Percentiles rank a stretch among this genome's conserved stretches.
Conservation (phyloP, 2,113 vertebrate genomes). For the Holacanthus passer region DNA sequence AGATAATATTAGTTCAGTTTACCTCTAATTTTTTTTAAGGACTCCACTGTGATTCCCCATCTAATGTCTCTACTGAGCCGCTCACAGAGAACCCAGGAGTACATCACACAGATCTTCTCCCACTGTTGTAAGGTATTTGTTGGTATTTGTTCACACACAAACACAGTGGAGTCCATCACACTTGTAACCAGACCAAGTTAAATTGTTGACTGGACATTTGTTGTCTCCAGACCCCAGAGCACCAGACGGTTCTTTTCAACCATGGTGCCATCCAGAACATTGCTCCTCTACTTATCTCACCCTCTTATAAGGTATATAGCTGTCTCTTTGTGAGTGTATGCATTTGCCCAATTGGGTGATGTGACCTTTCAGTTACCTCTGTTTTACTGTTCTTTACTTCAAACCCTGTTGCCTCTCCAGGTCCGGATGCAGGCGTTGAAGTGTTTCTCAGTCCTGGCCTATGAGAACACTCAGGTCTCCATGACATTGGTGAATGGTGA, state of each 20-base stretch:
- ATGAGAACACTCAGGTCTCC: constrained; percentile 98
- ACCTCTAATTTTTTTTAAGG: constrained; percentile 77
- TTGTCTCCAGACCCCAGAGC: constrained; percentile 91
- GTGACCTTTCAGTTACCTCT: background rate
- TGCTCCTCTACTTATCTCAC: constrained; percentile 92
- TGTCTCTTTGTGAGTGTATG: background rate
- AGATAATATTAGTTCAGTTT: background rate
- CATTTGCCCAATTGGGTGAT: background rate
- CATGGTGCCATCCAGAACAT: constrained; percentile 97
- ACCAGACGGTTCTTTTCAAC: constrained; percentile 98
- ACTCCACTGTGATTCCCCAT: constrained; percentile 96
- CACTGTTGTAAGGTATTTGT: constrained; percentile 98
- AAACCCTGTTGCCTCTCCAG: constrained; percentile 74
- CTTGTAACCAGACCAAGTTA: background rate
- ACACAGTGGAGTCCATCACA: background rate
- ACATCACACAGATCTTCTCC: constrained; percentile 99
- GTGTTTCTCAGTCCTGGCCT: constrained; percentile 98
- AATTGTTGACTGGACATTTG: constrained; percentile 9
- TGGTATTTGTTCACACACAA: constrained; percentile 40
- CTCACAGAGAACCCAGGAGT: constrained; percentile 96
- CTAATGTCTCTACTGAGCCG: constrained; percentile 96
- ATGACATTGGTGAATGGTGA: constrained; percentile 97
- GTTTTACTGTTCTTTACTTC: background rate
- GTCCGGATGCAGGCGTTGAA: constrained; percentile 98
- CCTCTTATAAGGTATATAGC: constrained; percentile 93